Percentiles rank a stretch among this genome's conserved stretches.
Conservation (phyloP, 2,797 vertebrate genomes). For the Octomys mimax region DNA sequence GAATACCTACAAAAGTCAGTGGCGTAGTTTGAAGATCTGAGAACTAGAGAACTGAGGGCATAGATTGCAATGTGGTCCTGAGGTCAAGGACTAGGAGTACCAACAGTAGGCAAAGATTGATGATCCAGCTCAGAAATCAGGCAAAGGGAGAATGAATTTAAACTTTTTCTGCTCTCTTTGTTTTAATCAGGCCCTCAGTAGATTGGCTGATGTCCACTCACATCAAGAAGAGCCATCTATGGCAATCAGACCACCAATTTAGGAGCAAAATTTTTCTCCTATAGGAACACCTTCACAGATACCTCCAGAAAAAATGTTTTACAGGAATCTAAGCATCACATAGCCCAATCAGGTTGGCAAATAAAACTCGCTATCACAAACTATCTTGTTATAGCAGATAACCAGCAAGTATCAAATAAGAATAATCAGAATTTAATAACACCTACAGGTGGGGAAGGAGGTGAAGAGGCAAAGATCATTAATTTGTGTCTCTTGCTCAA, state of each 20-base stretch:
- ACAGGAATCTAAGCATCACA: too few species aligned
- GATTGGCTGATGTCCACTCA: background rate
- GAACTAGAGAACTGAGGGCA: too few species aligned
- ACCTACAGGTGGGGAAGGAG: background rate
- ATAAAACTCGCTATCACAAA: background rate
- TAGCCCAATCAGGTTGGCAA: too few species aligned
- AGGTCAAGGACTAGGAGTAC: background rate
- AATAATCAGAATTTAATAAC: conserved; percentile 54
- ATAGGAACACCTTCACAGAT: background rate
- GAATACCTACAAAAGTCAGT: background rate
- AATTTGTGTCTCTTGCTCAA: conserved; percentile 36
- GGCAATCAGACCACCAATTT: background rate
- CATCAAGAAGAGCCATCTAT: background rate
- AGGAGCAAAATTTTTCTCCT: background rate
- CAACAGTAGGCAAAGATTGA: background rate
- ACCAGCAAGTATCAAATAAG: conserved; percentile 46
- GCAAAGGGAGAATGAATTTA: background rate
- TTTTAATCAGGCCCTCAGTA: background rate
- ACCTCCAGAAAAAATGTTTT: background rate
- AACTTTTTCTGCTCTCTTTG: background rate
- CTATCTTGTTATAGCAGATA: conserved; percentile 52
- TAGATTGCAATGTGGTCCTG: too few species aligned
- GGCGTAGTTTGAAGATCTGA: too few species aligned
- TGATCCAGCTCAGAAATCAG: background rate
- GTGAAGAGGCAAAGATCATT: conserved; percentile 40